These are phyloP conservation scores for Drosophila fungiperda DNA, from an alignment of 2,888 invertebrate genomes.

Conservation along the genomic window DNA sequence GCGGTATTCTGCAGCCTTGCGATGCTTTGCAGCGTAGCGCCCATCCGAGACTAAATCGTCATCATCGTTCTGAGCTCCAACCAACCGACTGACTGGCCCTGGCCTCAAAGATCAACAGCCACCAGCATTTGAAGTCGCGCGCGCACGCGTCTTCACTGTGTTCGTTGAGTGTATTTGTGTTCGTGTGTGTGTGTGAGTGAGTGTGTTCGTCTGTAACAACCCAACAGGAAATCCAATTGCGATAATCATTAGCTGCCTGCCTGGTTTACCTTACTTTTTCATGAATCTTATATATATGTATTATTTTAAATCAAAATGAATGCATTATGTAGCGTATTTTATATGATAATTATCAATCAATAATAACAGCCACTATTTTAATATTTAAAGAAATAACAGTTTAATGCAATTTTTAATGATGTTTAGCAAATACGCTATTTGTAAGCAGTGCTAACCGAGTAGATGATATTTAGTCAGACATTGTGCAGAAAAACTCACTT, in stretches of 20 bases:
- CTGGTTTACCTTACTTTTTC: background rate
- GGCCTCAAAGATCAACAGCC: conserved; percentile 72
- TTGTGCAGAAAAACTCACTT: conserved; percentile 26
- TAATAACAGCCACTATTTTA: background rate
- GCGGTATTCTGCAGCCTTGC: conserved; percentile 62
- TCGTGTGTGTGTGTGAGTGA: conserved; percentile 12
- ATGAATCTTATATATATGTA: background rate
- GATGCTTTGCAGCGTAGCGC: conserved; percentile 82
- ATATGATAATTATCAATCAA: background rate
- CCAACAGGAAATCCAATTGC: conserved; percentile 46
- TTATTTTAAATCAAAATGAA: background rate
- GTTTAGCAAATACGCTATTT: background rate
- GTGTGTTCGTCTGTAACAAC: conserved; percentile 17
- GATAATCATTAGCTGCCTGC: background rate
- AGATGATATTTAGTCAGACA: conserved; percentile 21
- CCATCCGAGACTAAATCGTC: conserved; percentile 82
- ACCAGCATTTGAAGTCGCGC: conserved; percentile 63
- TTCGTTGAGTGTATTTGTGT: conserved; percentile 8
- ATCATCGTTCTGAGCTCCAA: conserved; percentile 75
- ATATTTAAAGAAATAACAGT: background rate
- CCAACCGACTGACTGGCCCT: conserved; percentile 69
- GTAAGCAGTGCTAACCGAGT: background rate
- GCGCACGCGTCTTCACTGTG: conserved; percentile 68
- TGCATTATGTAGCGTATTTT: background rate
- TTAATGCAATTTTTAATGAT: background rate